Percentiles rank a stretch among this genome's conserved stretches.
Conservation (phyloP, 2,797 vertebrate genomes). For the Sciurus carolinensis region DNA sequence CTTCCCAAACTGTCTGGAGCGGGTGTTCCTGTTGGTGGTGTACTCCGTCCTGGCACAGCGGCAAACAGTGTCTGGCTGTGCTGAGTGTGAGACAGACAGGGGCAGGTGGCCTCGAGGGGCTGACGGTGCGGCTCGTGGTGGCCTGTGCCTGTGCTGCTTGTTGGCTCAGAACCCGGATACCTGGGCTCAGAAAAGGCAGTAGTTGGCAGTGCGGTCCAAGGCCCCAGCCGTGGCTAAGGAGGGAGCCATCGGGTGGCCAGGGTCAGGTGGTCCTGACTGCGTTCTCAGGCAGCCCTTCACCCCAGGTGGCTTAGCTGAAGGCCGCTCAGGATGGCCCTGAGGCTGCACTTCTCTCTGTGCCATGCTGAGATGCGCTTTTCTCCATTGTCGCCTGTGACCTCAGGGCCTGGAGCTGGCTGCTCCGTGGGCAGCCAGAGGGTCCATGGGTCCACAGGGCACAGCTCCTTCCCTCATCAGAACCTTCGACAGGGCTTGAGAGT, state of each 20-base stretch:
- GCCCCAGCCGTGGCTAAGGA: not conserved
- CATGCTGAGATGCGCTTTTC: not conserved
- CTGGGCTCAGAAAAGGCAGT: too few species aligned
- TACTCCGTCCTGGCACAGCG: accelerated
- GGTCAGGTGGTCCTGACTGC: too few species aligned
- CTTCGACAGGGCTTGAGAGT: accelerated
- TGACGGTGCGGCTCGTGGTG: accelerated
- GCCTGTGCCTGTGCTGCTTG: not conserved
- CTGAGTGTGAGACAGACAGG: not conserved
- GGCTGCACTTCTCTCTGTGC: too few species aligned
- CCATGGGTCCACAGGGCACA: accelerated
- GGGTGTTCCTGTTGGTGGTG: not conserved
- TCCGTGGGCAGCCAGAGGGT: not conserved
- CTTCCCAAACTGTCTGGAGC: accelerated
- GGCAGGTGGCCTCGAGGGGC: not conserved
- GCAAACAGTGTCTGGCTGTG: too few species aligned
- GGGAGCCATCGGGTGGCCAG: too few species aligned
- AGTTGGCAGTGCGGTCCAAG: too few species aligned
- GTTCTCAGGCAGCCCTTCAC: not conserved
- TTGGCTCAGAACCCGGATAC: too few species aligned
- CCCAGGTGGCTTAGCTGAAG: too few species aligned
- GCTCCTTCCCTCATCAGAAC: not conserved
- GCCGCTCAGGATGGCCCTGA: too few species aligned
- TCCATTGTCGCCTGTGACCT: too few species aligned
- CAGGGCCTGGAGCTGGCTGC: not conserved